These are phyloP conservation scores for Hydrolagus affinis DNA, from an alignment of 2,113 vertebrate species.

Conservation along the genomic window DNA sequence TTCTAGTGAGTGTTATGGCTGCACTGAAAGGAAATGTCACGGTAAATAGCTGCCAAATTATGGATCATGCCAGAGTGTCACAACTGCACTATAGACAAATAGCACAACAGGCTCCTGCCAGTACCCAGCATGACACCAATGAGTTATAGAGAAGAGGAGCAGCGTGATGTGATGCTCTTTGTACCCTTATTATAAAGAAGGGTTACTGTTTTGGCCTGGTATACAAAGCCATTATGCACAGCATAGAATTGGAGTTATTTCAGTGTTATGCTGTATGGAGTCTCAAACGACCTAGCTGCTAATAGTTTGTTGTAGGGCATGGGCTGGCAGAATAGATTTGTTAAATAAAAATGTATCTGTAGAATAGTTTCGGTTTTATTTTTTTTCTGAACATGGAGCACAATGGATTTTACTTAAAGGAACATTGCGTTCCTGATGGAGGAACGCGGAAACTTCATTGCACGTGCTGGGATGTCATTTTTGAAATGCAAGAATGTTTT, in stretches of 20 bases:
- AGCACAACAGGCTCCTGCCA: slow-evolving; percentile 62
- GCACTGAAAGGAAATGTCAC: slow-evolving; percentile 73
- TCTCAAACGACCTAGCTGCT: background rate
- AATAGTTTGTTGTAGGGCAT: background rate
- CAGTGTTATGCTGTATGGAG: slow-evolving; percentile 10
- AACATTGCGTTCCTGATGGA: background rate
- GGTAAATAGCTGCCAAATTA: slow-evolving; percentile 78
- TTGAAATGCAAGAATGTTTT: background rate
- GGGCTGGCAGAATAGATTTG: background rate
- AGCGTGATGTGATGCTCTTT: slow-evolving; percentile 58
- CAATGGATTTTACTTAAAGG: background rate
- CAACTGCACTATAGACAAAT: slow-evolving; percentile 72
- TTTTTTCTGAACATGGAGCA: background rate
- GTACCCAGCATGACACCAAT: slow-evolving; percentile 56
- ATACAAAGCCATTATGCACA: background rate
- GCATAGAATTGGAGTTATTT: slow-evolving; percentile 18
- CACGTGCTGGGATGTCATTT: background rate
- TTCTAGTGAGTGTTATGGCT: slow-evolving; percentile 73
- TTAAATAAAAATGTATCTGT: background rate
- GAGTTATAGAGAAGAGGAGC: slow-evolving; percentile 67
- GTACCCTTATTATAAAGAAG: slow-evolving; percentile 61
- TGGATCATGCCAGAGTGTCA: slow-evolving; percentile 72
- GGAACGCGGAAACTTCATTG: background rate
- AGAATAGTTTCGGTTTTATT: background rate
- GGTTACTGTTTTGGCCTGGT: slow-evolving; percentile 47